These are phyloP conservation scores for Lagocephalus sceleratus DNA, from an alignment of 2,797 vertebrate species.

Conservation along the genomic window DNA sequence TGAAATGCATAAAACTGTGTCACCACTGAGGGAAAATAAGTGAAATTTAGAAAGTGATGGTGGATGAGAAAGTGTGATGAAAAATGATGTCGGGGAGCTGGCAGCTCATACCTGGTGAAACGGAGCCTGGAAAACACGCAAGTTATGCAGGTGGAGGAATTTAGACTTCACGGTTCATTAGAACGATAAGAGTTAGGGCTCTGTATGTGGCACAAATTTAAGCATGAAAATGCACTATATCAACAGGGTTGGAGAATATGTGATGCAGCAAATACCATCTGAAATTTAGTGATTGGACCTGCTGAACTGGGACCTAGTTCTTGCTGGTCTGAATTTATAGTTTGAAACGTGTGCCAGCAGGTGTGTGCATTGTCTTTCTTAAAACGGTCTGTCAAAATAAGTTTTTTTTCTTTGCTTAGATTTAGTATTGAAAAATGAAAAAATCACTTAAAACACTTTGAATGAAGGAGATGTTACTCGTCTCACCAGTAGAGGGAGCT, in stretches of 20 bases:
- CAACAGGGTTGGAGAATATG: constrained; percentile 53
- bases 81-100: constrained; percentile 67
- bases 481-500: constrained; percentile 70
- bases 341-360: constrained; percentile 3
- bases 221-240: constrained; percentile 64
- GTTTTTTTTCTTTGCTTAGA: too few relatives aligned
- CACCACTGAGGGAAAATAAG: constrained; percentile 61
- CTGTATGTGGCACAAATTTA: constrained; percentile 62
- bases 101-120: constrained; percentile 68
- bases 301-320: constrained; percentile 13
- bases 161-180: constrained; percentile 76
- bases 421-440: constrained; percentile 8
- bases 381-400: constrained; percentile 6
- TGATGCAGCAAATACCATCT: constrained; percentile 45
- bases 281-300: constrained; percentile 47
- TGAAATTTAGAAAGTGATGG: constrained; percentile 60
- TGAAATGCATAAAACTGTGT: constrained; percentile 66
- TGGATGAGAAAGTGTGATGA: constrained; percentile 64
- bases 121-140: constrained; percentile 69
- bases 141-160: constrained; percentile 73
- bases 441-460: constrained; percentile 14
- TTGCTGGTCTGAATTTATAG: constrained; percentile 4
- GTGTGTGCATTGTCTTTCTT: constrained; percentile 8
- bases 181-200: constrained; percentile 67
- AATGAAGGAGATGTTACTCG: constrained; percentile 19